phyloP scores from a whole-genome alignment of 2,797 vertebrate species.

The Oreochromis grahami region DNA sequence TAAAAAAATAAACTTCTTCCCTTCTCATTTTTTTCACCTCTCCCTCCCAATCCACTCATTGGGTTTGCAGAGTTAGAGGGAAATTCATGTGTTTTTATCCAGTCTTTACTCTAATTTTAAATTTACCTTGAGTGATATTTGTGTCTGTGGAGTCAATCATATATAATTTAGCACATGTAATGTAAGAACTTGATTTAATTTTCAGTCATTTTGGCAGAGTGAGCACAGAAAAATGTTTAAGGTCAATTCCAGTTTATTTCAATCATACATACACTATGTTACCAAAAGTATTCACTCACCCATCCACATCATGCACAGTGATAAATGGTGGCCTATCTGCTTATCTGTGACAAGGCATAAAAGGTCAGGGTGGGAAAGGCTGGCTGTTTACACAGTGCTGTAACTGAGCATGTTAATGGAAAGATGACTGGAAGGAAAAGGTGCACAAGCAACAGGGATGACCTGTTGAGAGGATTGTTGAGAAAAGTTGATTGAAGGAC shows the following conservation, averaged over 20 bases:
- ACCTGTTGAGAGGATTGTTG: rapidly evolving
- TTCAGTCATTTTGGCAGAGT: background rate
- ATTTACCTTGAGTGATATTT: background rate
- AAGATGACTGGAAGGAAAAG: background rate
- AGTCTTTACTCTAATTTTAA: background rate
- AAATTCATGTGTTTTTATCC: background rate
- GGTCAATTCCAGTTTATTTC: background rate
- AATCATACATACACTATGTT: background rate
- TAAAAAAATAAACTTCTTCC: background rate
- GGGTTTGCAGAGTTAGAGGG: background rate
- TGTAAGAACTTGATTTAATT: background rate
- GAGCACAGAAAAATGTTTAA: background rate
- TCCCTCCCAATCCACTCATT: background rate
- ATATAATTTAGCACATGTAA: background rate
- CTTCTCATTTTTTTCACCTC: background rate
- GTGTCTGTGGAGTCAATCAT: background rate
- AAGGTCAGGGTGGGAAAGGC: background rate
- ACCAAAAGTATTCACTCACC: background rate
- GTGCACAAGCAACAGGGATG: background rate
- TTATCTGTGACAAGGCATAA: background rate
- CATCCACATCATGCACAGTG: background rate
- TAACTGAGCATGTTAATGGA: rapidly evolving
- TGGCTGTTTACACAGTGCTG: background rate
- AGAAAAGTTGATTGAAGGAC: background rate
- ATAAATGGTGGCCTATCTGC: background rate